These are phyloP conservation scores for Euglossa dilemma DNA, from an alignment of 1,140 invertebrate species.

Conservation along the genomic window DNA sequence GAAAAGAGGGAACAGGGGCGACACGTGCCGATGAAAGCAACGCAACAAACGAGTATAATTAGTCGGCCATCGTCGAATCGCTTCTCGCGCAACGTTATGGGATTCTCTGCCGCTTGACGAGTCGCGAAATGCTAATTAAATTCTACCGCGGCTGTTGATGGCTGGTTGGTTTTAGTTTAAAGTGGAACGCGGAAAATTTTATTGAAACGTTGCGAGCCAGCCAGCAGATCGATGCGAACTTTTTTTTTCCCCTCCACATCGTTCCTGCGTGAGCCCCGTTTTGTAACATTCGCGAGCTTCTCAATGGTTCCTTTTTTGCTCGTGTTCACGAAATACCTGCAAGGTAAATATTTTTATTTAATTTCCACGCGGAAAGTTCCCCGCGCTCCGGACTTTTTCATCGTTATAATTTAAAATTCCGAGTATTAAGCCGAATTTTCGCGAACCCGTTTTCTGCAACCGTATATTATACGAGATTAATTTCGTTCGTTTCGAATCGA, in stretches of 20 bases:
- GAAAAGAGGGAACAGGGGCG: no score
- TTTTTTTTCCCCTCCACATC: no score
- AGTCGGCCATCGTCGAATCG: neutral
- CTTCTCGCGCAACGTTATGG: neutral
- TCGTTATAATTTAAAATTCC: neutral
- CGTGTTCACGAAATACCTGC: neutral
- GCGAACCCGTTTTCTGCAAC: neutral
- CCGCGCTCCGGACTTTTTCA: neutral
- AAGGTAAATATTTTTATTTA: neutral
- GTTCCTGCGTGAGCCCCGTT: neutral
- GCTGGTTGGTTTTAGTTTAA: neutral
- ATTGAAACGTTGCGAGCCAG: no score
- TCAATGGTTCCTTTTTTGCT: neutral
- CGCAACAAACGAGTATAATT: constrained; percentile 13
- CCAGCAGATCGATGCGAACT: no score
- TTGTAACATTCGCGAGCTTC: neutral
- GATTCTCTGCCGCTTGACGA: neutral
- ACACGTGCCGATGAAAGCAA: neutral
- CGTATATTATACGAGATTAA: neutral
- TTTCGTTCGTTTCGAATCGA: neutral
- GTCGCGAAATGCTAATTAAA: neutral
- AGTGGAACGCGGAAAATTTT: neutral
- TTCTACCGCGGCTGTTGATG: no score
- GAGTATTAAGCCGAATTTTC: neutral
- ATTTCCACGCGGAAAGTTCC: neutral